phyloP scores from a whole-genome alignment of 1,140 invertebrate genomes.

The Amyelois transitella region DNA sequence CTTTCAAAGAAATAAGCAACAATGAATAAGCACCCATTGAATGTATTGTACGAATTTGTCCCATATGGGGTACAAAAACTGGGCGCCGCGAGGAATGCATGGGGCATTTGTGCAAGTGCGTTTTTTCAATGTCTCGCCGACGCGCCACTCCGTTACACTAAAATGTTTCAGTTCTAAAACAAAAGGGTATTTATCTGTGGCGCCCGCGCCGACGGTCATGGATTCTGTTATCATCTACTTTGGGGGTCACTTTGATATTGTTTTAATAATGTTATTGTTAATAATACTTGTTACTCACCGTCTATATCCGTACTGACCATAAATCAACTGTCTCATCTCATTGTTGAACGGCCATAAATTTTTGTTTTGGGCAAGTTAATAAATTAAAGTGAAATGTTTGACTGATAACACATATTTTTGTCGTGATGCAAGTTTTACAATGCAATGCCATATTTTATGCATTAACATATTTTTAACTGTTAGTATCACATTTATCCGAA shows the following conservation, averaged over 20 bases:
- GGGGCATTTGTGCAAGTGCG: constrained; percentile 3
- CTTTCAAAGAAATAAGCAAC: not conserved
- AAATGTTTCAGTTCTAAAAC: constrained; percentile 18
- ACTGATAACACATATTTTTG: too few relatives aligned
- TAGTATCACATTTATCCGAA: too few relatives aligned
- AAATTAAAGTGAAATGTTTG: too few relatives aligned
- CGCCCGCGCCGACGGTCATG: constrained; percentile 26
- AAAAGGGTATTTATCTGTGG: constrained; percentile 36
- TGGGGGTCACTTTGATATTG: constrained; percentile 32
- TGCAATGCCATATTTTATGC: too few relatives aligned
- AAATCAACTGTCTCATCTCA: too few relatives aligned
- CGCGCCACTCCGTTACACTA: not conserved
- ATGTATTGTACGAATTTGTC: not conserved
- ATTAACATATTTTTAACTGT: too few relatives aligned
- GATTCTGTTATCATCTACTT: constrained; percentile 29
- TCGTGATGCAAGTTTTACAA: too few relatives aligned
- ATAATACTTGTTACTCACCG: constrained; percentile 1
- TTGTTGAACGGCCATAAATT: not conserved
- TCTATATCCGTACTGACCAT: not conserved
- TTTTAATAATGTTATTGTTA: not conserved
- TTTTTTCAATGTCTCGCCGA: not conserved
- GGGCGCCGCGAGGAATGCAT: not conserved
- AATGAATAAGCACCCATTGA: not conserved
- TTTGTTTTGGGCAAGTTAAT: not conserved
- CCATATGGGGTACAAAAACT: not conserved